A percentile compares a stretch with the other conserved stretches of the same genome.
These are phyloP conservation scores for Ooceraea biroi DNA, from an alignment of 1,140 invertebrate species.

Conservation along the genomic window DNA sequence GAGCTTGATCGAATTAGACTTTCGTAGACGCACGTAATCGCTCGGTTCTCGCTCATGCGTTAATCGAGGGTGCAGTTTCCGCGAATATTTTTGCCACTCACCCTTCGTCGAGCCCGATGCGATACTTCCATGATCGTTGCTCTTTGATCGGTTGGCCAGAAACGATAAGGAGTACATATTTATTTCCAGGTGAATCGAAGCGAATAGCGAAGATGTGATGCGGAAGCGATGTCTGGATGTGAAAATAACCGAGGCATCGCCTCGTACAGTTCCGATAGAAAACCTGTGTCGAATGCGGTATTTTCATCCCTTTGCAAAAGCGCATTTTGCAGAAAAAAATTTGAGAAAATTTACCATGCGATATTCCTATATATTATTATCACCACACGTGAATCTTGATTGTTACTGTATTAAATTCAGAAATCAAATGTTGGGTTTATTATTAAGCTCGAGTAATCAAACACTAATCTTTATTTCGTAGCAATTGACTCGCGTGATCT, in stretches of 20 bases:
- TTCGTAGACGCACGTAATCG: neutral
- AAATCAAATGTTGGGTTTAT: too few species aligned
- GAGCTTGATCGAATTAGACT: neutral
- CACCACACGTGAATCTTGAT: neutral
- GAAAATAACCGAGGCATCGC: slow-evolving; percentile 78
- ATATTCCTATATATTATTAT: neutral
- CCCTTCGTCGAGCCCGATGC: slow-evolving; percentile 30
- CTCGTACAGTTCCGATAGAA: slow-evolving; percentile 76
- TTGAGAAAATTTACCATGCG: neutral
- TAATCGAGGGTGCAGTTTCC: slow-evolving; percentile 45
- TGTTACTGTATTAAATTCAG: neutral
- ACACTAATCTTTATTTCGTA: neutral
- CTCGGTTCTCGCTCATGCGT: slow-evolving; percentile 9
- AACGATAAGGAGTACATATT: slow-evolving; percentile 79
- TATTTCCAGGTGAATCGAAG: slow-evolving; percentile 84
- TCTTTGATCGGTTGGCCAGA: slow-evolving; percentile 67
- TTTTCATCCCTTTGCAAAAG: slow-evolving; percentile 49
- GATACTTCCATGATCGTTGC: slow-evolving; percentile 63
- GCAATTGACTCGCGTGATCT: neutral
- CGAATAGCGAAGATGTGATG: slow-evolving; percentile 84
- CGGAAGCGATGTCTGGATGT: slow-evolving; percentile 82
- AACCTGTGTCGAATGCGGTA: slow-evolving; percentile 37
- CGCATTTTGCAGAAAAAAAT: neutral
- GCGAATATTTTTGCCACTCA: slow-evolving; percentile 43
- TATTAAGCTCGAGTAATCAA: too few species aligned